Conservation (phyloP, 2,797 vertebrate genomes). For the Diplodus sargus region DNA sequence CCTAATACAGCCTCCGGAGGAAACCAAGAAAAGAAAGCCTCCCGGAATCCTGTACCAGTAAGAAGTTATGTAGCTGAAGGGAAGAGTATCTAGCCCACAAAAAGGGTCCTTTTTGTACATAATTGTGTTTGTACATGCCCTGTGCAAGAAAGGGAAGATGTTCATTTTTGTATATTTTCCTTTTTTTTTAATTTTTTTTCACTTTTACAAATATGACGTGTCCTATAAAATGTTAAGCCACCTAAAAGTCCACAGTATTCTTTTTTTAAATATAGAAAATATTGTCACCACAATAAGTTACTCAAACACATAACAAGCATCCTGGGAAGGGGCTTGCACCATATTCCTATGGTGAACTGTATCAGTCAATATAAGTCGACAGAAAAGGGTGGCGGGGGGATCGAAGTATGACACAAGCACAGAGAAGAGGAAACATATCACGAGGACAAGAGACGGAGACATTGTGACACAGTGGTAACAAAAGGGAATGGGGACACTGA, state of each 20-base stretch:
- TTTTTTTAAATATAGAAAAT: conserved; percentile 87
- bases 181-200: conserved; percentile 66
- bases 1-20: conserved; percentile 86
- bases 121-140: conserved; percentile 89
- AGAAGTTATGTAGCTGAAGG: conserved; percentile 87
- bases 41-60: conserved; percentile 88
- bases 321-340: conserved; percentile 75
- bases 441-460: conserved; percentile 75
- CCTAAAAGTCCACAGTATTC: conserved; percentile 88
- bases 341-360: conserved; percentile 75
- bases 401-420: conserved; percentile 78
- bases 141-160: conserved; percentile 89
- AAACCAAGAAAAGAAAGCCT: conserved; percentile 89
- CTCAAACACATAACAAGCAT: conserved; percentile 87
- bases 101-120: conserved; percentile 91
- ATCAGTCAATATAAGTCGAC: conserved; percentile 72
- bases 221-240: conserved; percentile 93
- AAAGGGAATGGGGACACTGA: conserved; percentile 76
- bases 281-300: conserved; percentile 87
- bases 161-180: conserved; percentile 60
- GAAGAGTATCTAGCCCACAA: conserved; percentile 88
- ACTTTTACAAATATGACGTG: conserved; percentile 94
- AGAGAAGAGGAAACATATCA: conserved; percentile 68
- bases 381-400: conserved; percentile 59
- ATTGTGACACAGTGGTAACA: conserved; percentile 77